Evolutionary conservation across 2,888 invertebrate species (phyloP), one percentile per base, ranked within the genome.

Genomic region (Tuta absoluta): DNA sequence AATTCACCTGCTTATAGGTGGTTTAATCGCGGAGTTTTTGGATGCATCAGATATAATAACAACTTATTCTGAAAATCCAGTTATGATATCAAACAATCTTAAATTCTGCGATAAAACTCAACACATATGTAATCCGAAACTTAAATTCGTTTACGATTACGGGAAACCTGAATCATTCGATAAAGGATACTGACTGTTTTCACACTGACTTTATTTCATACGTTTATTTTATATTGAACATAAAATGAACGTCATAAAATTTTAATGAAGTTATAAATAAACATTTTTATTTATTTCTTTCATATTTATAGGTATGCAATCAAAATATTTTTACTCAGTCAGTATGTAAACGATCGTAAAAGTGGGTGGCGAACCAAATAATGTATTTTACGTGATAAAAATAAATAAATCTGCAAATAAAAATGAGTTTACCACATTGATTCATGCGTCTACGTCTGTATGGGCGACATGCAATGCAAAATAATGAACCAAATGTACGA

Each of bases 361-460:
- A 69, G 72, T 75, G 76, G 73, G 75, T 73, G 73, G 75, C 75
- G 76, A 75, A 78, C 65, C 37, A 71, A 72, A 72, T 70, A 67
- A 70, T 74, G 76, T 75, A 75, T 74, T 71, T 70, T 48, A 63
- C 53, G 57, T 60, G 62, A 64, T 59, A 70, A 72, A 73, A 75
- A 70, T 68, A 70, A 71, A 68, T 69, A 71, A 69, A 76, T 69
- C 74, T 71, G 69, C 75, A 74, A 77, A 73, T 72, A 75, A 75
- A 33, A 78, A 74, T 57, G 71, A 71, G 70, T 51, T 53, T 62
- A 77, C 69, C 78, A 76, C 80, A 79, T 78, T 76, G 76, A 76
- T 77, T 71, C 82, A 82, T 81, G 82, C 76, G 75, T 78, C 72
- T 71, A 70, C 69, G 69, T 72, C 71, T 69, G 71, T 53, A 73